Conservation (phyloP, 1,140 invertebrate species). For the Dinoponera quadriceps region DNA sequence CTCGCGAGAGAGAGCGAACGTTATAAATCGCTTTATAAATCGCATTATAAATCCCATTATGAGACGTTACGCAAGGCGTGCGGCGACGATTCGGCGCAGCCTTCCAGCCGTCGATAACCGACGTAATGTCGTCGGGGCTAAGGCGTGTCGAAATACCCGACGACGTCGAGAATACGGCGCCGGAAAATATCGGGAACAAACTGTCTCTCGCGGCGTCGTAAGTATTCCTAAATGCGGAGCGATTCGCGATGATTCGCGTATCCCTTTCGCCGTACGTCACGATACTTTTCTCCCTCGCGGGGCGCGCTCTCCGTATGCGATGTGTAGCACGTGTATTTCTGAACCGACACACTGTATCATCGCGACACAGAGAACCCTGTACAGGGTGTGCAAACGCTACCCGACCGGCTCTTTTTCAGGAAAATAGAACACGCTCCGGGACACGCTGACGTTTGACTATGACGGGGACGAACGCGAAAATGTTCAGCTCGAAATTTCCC, state of each 20-base stretch:
- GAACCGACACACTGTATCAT: constrained; percentile 61
- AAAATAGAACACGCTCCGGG: not conserved
- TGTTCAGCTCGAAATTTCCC: too few species aligned
- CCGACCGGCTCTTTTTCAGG: not conserved
- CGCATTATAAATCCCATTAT: constrained; percentile 1
- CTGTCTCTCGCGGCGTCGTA: constrained; percentile 3
- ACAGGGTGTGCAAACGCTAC: constrained; percentile 44
- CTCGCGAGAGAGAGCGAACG: not conserved
- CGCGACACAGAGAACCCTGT: constrained; percentile 48
- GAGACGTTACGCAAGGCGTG: not conserved
- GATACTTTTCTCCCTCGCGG: constrained; percentile 24
- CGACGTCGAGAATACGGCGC: not conserved
- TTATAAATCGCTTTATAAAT: constrained; percentile 25
- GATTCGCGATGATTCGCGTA: constrained; percentile 53
- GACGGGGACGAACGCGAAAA: too few species aligned
- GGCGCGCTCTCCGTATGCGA: constrained; percentile 15
- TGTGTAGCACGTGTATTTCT: constrained; percentile 59
- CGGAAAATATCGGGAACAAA: not conserved
- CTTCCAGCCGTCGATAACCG: not conserved
- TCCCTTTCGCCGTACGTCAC: constrained; percentile 31
- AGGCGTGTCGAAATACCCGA: constrained; percentile 8
- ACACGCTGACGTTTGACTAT: not conserved
- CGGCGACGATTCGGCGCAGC: not conserved
- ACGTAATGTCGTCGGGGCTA: not conserved
- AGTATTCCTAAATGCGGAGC: constrained; percentile 20